Evolutionary conservation across 2,113 vertebrate genomes (phyloP), one percentile per base, ranked within the genome.

Genomic region (Eonycteris spelaea): DNA sequence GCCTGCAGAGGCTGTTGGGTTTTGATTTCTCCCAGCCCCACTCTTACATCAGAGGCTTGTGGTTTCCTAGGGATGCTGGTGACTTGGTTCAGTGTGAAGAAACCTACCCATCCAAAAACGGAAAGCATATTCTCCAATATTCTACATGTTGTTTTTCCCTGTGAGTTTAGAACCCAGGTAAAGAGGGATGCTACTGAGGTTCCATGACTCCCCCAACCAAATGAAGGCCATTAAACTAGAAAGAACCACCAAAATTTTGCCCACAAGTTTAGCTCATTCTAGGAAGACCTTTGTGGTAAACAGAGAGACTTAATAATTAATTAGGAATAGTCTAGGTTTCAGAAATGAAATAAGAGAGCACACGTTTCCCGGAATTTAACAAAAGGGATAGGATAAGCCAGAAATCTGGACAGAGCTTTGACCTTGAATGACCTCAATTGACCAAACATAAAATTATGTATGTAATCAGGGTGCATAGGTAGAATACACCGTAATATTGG

Each of bases 311-410:
- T 96, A 67, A 55, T 79, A 87, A 92, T 94, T 57, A 65, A 21
- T 68, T 65, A 90, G n/a, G 18, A 70, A 86, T 45, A 74, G 26
- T 24, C 2, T 83, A 86, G 6, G 35, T 84, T 94, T 94, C 22
- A 4, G 48, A 97, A 95, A 94, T 82, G 53, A 83, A 92, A 84
- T 59, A 75, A 45, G 40, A 91, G 33, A 90, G 3, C 40, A 67
- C 2, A 84, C 5, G 40, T 95, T 97, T 97, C 55, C 13, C 90
- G 38, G 79, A 96, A 97, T 92, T 82, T 59, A 95, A 88, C 73
- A 83, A 83, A 91, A 45, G 15, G 51, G 51, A 51, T 51, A 51
- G 40, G 3, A 26, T 73, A 92, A 91, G 24, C 55, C 61, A 70
- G 68, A 95, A 95, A 79, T 92, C 90, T 90, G 14, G 53, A 65